Evolutionary conservation across 2,888 invertebrate species (phyloP), one percentile per base, ranked within the genome.

Genomic region (Ophioninae sp.): DNA sequence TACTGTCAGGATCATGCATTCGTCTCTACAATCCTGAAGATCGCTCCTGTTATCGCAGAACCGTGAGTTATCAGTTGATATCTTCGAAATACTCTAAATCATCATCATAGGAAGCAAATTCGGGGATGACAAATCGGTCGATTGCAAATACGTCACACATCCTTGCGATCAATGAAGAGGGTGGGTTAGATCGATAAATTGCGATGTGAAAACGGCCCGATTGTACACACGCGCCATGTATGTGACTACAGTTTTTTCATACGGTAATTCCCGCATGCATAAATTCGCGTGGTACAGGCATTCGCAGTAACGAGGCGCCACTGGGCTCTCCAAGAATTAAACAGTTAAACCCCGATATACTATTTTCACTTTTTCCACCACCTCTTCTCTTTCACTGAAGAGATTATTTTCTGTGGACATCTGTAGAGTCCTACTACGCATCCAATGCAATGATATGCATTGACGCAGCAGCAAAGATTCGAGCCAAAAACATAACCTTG

Each of bases 1-100:
- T 96, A 95, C 93, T 97, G 97, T 92, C 95, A 95, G 91, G 97
- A 97, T 93, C 94, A 95, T 90, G 95, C 94, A 88, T 97, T 97
- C 93, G 94, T 97, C 87, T 95, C 97, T 89, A 96, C 96, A 86
- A 94, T 97, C 81, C 94, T 96, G 88, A 97, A 97, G 93, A 96
- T 97, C 88, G 95, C 97, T 85, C 96, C 97, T 50, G 95, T 96
- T 86, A 94, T 97, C 81, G 94, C 95, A 90, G 96, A 97, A 93
- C 96, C 97, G 97, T 97, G 94, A 97, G 97, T 97, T 86, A 37
- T 21, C 57, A 7, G 20, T 41, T 21, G 61, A 68, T 30, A 65
- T 56, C 23, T 7, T 57, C 21, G 17, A 39, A n/a, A 21, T 20
- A 57, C 21, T 23, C 13, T 73, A 17, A 13, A 17, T 69, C 13